Base-by-base conservation (phyloP, 2,113 vertebrate species). In the Nothobranchius furzeri region DNA sequence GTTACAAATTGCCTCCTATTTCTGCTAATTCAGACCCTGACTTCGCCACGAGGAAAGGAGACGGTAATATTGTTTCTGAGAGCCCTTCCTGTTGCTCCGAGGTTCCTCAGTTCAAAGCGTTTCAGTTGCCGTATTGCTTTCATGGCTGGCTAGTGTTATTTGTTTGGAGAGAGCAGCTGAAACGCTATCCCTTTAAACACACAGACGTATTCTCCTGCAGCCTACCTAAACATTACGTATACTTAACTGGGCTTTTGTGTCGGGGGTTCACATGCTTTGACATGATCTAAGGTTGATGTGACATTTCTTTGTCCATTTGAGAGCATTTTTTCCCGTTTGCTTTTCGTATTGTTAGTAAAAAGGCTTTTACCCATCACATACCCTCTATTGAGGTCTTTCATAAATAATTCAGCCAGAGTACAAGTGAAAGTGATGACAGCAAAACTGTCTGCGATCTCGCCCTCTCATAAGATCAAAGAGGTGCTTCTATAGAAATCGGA, bases 371-470 rank as follows among this genome's bases (percentile, higher is more conserved):
- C 89, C 90, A 85, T 91, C 87, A 82, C 83, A 77, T 86, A 85
- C 86, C 81, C 79, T 90, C 89, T 85, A 87, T 91, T 87, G 89
- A 92, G 91, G 90, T 87, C 90, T 91, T 93, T 91, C 86, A 92
- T 93, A 92, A 93, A 93, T 94, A 92, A 93, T 94, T 94, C 90
- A 93, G 82, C 71, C 60, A 36, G 83, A 85, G 89, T 85, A 89
- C 89, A 88, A 90, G 91, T 92, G 90, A 92, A 92, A 90, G 90
- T 90, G 91, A 92, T 93, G 89, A 91, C 91, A 91, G 90, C 90
- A 90, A 92, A 93, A 92, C 89, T 91, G 90, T 92, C 87, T 91
- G 86, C 87, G 84, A 88, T 92, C 86, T 87, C 84, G 80, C 84
- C 85, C 87, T 87, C 86, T 91, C 85, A 85, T 87, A 86, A 88